Base-by-base conservation (phyloP, 1,140 invertebrate species). In the Chironomus tepperi region DNA sequence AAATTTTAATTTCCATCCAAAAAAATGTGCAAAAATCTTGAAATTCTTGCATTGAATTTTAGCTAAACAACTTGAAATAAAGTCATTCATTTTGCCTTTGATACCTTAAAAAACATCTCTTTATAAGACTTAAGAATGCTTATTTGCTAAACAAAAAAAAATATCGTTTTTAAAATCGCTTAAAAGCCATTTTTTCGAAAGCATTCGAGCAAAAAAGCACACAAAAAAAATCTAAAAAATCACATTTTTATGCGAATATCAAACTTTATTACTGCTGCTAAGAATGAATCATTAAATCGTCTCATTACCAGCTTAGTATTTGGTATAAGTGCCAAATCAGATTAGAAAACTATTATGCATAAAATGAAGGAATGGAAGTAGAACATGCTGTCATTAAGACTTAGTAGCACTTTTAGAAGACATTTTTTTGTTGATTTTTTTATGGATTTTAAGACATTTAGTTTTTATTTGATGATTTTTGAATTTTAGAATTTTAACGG, bases 101-200 rank as follows among this genome's bases (percentile, higher is more conserved):
- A 57, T 57, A 15, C 43, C 10, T 12, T 15, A 57, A n/a, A 15
- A 57, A 57, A 57, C 47, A 57, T 57, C 47, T 57, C 47, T 57
- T 57, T 57, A 57, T 57, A 57, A 57, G 47, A 57, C 47, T 57
- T 57, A 57, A 57, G 47, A 57, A 57, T 57, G 47, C 47, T 57
- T 57, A 57, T 57, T n/a, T n/a, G 47, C 47, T 34, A 57, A 57
- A 57, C 8, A 57, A 57, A 57, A 57, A 15, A 15, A 5, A 57
- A 47, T 47, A n/a, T 57, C n/a, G 12, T 57, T 15, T n/a, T n/a
- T n/a, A 57, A 57, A 57, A 5, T 57, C 47, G 47, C 47, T 57
- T 57, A n/a, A 3, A 57, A 57, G 47, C 47, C 47, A 57, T 57
- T 57, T 57, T 34, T 57, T 47, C 43, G 43, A 47, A 34, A 34